phyloP scores from a whole-genome alignment of 1,140 invertebrate genomes.

The Drosophila gunungcola region DNA sequence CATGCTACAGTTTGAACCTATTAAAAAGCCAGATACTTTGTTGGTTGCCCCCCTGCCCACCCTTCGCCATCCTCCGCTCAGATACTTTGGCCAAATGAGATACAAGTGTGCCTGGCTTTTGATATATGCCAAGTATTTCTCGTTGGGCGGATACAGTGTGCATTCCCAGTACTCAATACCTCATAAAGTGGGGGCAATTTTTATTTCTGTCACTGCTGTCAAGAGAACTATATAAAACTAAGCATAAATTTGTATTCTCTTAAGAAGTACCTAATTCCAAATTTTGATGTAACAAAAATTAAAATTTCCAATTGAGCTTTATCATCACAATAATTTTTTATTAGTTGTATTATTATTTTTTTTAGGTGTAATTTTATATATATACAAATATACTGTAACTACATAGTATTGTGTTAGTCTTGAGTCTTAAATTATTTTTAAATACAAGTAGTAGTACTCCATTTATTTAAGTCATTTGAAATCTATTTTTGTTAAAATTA shows the following conservation, averaged over 20 bases:
- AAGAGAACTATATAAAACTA: no score
- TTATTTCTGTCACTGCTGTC: not conserved
- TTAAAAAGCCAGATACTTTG: slow-evolving; percentile 69
- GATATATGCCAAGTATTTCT: slow-evolving; percentile 44
- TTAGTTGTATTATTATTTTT: no score
- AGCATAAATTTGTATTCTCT: no score
- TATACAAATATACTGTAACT: no score
- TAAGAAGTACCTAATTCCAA: no score
- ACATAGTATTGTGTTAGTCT: no score
- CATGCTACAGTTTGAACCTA: slow-evolving; percentile 65
- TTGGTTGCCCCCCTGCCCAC: slow-evolving; percentile 18
- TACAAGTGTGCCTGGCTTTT: slow-evolving; percentile 34
- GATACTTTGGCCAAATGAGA: slow-evolving; percentile 52
- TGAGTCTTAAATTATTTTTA: no score
- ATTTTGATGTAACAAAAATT: no score
- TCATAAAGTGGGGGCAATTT: not conserved
- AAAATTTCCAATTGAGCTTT: not conserved
- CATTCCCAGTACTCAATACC: not conserved
- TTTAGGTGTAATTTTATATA: no score
- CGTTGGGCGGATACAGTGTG: slow-evolving; percentile 1
- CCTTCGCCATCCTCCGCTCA: not conserved
- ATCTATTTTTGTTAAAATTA: no score
- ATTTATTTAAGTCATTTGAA: no score
- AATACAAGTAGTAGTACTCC: no score
- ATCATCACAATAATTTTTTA: not conserved